Conservation (phyloP, 2,888 invertebrate genomes). For the Lamellibrachia satsuma region DNA sequence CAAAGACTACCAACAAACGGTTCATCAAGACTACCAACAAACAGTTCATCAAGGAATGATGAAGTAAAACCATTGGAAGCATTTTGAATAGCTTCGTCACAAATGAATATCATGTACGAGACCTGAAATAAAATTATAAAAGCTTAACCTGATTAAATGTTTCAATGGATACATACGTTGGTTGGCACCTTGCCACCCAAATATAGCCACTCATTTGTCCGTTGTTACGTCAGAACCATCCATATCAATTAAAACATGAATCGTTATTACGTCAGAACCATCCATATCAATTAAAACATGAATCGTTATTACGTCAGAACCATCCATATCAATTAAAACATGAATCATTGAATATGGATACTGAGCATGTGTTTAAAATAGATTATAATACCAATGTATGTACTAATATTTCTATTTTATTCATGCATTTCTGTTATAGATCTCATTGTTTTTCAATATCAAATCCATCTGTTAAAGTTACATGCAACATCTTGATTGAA, state of each 20-base stretch:
- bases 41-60: neutral
- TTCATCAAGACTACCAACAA: neutral
- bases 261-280: no score
- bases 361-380: neutral
- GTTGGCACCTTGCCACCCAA: neutral
- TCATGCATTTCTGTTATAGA: no score
- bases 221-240: neutral
- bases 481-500: neutral
- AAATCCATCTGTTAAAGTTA: neutral
- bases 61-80: neutral
- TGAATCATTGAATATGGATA: neutral
- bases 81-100: neutral
- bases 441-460: no score
- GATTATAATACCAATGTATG: neutral
- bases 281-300: no score
- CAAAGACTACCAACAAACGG: neutral
- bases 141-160: slow-evolving; percentile 17
- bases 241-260: no score
- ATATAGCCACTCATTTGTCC: neutral
- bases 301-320: neutral
- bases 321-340: neutral
- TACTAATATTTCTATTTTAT: neutral
- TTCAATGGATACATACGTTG: neutral
- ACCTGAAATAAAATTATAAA: neutral
- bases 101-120: neutral